A percentile compares a stretch with the other conserved stretches of the same genome.
These are phyloP conservation scores for Rhipidura dahli DNA, from an alignment of 2,113 vertebrate genomes.

Conservation along the genomic window DNA sequence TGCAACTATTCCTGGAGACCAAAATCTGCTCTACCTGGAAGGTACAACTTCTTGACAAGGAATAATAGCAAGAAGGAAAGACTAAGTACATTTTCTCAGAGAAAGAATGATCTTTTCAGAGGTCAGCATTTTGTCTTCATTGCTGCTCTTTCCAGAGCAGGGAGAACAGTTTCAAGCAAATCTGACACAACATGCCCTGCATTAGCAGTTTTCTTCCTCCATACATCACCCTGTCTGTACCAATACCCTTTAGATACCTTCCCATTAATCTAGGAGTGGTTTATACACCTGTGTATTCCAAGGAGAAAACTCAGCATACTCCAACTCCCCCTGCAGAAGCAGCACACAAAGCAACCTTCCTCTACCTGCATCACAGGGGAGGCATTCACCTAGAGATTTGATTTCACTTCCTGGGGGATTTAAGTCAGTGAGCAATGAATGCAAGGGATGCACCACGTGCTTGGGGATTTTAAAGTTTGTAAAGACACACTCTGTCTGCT, in stretches of 20 bases:
- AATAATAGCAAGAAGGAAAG: constrained; percentile 51
- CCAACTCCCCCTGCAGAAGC: background rate
- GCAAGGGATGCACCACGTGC: background rate
- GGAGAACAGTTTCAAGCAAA: constrained; percentile 22
- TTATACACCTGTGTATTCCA: constrained; percentile 16
- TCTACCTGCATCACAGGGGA: background rate
- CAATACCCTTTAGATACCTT: background rate
- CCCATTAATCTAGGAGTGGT: background rate
- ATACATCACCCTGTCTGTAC: background rate
- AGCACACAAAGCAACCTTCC: background rate
- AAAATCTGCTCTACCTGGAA: constrained; percentile 41
- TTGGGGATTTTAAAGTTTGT: background rate
- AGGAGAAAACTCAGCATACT: constrained; percentile 18
- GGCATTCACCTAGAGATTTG: background rate
- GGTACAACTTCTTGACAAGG: constrained; percentile 45
- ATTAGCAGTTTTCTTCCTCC: background rate
- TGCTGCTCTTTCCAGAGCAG: constrained; percentile 4
- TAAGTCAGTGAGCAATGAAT: background rate
- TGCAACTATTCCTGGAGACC: constrained; percentile 42
- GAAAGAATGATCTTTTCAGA: background rate
- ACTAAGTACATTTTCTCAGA: constrained; percentile 40
- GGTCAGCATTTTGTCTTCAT: constrained; percentile 47
- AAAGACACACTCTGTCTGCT: background rate
- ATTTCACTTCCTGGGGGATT: background rate
- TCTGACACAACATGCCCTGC: background rate